phyloP scores from a whole-genome alignment of 2,888 invertebrate species.

The Trissolcus japonicus region DNA sequence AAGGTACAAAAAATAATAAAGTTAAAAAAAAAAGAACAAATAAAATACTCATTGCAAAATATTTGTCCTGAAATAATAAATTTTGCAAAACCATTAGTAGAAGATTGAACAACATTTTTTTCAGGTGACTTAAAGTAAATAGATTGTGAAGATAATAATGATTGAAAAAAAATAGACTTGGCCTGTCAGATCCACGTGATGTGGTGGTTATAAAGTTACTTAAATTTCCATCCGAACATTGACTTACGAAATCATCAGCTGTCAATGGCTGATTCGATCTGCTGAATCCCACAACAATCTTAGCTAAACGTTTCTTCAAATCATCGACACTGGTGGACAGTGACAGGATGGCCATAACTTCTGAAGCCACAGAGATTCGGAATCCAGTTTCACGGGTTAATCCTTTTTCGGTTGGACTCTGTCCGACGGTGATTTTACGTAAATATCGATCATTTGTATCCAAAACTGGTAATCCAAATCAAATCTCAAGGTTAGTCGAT shows the following conservation, averaged over 20 bases:
- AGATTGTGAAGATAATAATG: too few relatives aligned
- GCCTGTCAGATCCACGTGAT: too few relatives aligned
- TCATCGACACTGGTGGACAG: slow-evolving; percentile 90
- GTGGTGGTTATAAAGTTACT: too few relatives aligned
- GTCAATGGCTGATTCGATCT: slow-evolving; percentile 88
- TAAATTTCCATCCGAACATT: not conserved
- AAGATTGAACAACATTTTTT: too few relatives aligned
- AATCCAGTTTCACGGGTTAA: slow-evolving; percentile 89
- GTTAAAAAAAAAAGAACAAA: too few relatives aligned
- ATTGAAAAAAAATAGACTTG: too few relatives aligned
- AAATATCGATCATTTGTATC: slow-evolving; percentile 97
- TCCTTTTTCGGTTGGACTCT: slow-evolving; percentile 94
- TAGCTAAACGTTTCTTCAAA: slow-evolving; percentile 90
- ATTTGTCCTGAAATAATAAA: too few relatives aligned
- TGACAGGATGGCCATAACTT: slow-evolving; percentile 98
- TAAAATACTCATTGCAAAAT: too few relatives aligned
- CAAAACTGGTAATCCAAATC: slow-evolving; percentile 79
- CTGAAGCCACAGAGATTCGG: slow-evolving; percentile 96
- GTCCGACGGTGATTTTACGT: slow-evolving; percentile 94
- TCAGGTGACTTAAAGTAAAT: too few relatives aligned
- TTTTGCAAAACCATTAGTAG: too few relatives aligned
- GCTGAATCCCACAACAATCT: slow-evolving; percentile 94
- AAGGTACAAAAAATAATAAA: too few relatives aligned
- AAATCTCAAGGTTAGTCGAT: slow-evolving; percentile 67
- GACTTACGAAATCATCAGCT: slow-evolving; percentile 90